Percentiles rank a stretch among this genome's conserved stretches.
Evolutionary conservation across 2,888 invertebrate species (phyloP).

Genomic region (Philereme transversata): DNA sequence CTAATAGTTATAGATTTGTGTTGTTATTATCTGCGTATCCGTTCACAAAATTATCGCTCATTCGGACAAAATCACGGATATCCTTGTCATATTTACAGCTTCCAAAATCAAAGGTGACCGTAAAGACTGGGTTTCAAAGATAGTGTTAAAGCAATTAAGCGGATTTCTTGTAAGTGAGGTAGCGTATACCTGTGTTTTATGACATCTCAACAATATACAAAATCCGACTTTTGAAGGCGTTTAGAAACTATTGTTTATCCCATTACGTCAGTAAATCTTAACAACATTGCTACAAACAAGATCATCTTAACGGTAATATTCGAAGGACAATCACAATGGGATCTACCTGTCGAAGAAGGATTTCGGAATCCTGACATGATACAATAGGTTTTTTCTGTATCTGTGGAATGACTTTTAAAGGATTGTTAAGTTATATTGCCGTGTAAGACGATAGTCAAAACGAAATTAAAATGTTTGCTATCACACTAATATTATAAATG

Average conservation of each 20-base stretch:
- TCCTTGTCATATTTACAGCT: constrained; percentile 24
- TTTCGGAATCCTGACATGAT: constrained; percentile 35
- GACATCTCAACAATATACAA: constrained; percentile 57
- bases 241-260: constrained; percentile 65
- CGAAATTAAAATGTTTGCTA: too few relatives aligned
- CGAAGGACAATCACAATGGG: constrained; percentile 55
- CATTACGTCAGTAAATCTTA: constrained; percentile 74
- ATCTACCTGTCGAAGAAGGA: constrained; percentile 58
- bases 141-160: constrained; percentile 67
- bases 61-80: constrained; percentile 9
- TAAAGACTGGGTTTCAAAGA: constrained; percentile 39
- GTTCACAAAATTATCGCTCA: constrained; percentile 8
- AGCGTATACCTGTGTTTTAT: constrained; percentile 78
- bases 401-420: constrained; percentile 17
- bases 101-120: constrained; percentile 49
- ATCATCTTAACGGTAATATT: constrained; percentile 74
- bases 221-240: constrained; percentile 44
- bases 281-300: constrained; percentile 63
- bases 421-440: constrained; percentile 13
- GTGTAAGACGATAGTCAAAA: neutral
- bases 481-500: too few relatives aligned
- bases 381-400: constrained; percentile 33
- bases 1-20: too few relatives aligned
- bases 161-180: constrained; percentile 73
- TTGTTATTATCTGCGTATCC: constrained; percentile 12